Percentiles rank a stretch among this genome's conserved stretches.
phyloP scores from a whole-genome alignment of 2,113 vertebrate species.

The Dascyllus trimaculatus region DNA sequence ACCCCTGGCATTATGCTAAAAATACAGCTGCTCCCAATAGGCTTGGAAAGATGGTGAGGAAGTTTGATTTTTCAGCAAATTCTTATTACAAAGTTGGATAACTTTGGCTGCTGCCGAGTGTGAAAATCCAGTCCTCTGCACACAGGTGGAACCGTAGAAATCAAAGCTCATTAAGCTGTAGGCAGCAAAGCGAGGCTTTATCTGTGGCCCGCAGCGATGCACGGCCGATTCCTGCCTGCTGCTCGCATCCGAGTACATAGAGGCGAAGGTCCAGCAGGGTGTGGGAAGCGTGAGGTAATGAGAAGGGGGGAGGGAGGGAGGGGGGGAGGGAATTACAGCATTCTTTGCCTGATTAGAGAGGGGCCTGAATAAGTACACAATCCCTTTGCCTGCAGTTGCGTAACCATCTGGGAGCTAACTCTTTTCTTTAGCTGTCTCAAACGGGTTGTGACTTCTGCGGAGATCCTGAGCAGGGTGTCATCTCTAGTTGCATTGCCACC shows the following conservation, averaged over 20 bases:
- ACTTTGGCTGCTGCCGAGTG: background rate
- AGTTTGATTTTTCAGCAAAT: conserved; percentile 6
- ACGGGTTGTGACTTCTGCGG: conserved; percentile 34
- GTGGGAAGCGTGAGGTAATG: conserved; percentile 62
- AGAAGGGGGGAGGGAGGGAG: conserved; percentile 44
- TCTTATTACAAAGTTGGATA: conserved; percentile 15
- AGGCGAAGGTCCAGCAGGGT: conserved; percentile 47
- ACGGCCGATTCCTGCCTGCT: conserved; percentile 30
- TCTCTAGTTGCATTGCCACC: conserved; percentile 11
- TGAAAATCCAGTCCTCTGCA: conserved; percentile 13
- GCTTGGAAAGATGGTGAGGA: background rate
- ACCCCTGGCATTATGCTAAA: background rate
- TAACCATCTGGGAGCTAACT: conserved; percentile 49
- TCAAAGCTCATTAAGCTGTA: conserved; percentile 65
- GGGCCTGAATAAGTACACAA: conserved; percentile 57
- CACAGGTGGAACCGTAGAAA: conserved; percentile 52
- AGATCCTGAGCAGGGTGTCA: conserved; percentile 12
- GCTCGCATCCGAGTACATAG: conserved; percentile 31
- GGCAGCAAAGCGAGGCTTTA: conserved; percentile 61
- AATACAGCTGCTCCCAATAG: background rate
- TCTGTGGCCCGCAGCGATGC: conserved; percentile 58
- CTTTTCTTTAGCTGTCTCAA: conserved; percentile 22
- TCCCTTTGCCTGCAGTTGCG: conserved; percentile 54
- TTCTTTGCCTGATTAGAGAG: conserved; percentile 73
- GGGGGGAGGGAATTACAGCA: conserved; percentile 58